phyloP scores from a whole-genome alignment of 2,113 vertebrate genomes.

The Saguinus imperator region DNA sequence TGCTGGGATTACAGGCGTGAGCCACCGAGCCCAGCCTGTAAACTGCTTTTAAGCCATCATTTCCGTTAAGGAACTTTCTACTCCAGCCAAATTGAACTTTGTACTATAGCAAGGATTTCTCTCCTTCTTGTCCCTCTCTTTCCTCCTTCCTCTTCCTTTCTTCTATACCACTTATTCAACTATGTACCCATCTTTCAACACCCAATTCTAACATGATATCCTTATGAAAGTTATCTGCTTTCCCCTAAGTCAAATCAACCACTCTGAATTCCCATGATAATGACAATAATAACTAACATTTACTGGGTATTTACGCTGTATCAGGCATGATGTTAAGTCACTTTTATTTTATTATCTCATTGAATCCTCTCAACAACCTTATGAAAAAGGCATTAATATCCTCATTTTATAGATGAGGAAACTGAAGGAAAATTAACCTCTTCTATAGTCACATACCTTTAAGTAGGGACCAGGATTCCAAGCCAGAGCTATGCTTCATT shows the following conservation, averaged over 20 bases:
- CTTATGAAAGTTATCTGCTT: not conserved
- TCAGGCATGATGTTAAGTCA: not conserved
- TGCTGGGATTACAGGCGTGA: no score
- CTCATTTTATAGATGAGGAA: not conserved
- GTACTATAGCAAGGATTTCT: not conserved
- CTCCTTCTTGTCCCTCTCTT: not conserved
- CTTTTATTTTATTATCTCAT: not conserved
- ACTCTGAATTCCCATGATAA: not conserved
- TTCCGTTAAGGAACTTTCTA: not conserved
- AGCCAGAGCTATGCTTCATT: not conserved
- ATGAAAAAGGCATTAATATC: not conserved
- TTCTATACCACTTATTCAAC: not conserved
- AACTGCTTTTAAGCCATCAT: not conserved
- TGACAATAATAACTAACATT: not conserved
- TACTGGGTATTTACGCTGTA: not conserved
- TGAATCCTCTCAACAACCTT: conserved; percentile 1
- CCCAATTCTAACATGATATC: not conserved
- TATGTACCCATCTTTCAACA: not conserved
- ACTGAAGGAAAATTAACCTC: not conserved
- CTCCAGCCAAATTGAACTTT: not conserved
- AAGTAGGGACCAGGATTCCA: not conserved
- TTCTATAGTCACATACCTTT: not conserved
- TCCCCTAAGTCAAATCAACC: not conserved
- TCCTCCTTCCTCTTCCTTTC: not conserved
- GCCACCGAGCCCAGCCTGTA: no score